These are phyloP conservation scores for Enhydra lutris DNA, from an alignment of 2,113 vertebrate species.

Conservation along the genomic window DNA sequence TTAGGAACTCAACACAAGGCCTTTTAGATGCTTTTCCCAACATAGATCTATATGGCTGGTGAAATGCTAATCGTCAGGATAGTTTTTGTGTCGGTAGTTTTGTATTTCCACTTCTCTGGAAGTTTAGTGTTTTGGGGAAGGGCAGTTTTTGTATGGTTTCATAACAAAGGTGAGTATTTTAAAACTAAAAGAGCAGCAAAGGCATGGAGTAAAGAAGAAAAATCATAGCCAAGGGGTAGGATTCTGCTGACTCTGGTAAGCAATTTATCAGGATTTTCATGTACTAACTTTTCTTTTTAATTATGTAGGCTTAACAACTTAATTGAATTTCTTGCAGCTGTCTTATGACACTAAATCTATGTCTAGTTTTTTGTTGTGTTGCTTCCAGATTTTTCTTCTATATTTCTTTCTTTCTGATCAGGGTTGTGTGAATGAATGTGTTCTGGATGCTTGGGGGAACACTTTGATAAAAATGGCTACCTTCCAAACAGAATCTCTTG, in stretches of 20 bases:
- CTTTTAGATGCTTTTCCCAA: neutral
- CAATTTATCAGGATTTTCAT: neutral
- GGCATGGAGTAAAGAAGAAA: neutral
- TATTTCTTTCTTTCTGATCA: neutral
- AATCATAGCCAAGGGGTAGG: neutral
- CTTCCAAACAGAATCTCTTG: neutral
- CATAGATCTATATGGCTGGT: neutral
- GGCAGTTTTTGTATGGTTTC: conserved; percentile 6
- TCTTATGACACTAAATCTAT: neutral
- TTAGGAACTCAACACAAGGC: neutral
- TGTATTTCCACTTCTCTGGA: neutral
- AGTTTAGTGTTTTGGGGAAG: neutral
- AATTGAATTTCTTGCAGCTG: conserved; percentile 40
- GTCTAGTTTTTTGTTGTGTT: neutral
- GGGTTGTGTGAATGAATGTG: neutral
- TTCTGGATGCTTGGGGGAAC: neutral
- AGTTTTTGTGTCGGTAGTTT: neutral
- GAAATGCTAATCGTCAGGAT: neutral
- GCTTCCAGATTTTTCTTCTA: conserved; percentile 10
- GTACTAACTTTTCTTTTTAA: conserved; percentile 10
- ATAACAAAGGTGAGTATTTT: conserved; percentile 3
- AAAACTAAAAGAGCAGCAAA: conserved; percentile 10
- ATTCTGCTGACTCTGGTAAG: neutral
- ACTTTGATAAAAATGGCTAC: conserved; percentile 25
- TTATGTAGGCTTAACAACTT: conserved; percentile 14